Base-by-base conservation (phyloP, 2,797 vertebrate species). In the Gila robusta region DNA sequence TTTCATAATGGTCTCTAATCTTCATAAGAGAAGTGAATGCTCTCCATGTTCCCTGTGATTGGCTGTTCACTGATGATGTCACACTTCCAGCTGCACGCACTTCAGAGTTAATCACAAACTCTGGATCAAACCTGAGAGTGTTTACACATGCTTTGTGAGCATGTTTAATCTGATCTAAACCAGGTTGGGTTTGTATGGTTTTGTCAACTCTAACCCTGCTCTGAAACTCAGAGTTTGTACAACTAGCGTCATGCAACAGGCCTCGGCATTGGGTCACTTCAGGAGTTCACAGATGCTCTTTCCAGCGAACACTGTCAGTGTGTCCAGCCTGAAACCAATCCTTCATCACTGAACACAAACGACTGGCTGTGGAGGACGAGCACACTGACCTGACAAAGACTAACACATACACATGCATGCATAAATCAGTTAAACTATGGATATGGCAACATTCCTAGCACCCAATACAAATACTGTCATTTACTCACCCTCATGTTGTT, bases 361-460 rank as follows among this genome's bases (percentile, higher is more conserved):
- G n/a, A 0, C 16, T 6, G 44, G 3, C 12, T 28, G 70, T 6
- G 16, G n/a, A 49, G 8, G 44, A 49, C 2, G 16, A 21, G 1
- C 17, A 52, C 44, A 12, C 26, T 32, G 8, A 12, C 5, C 26
- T 11, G n/a, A 44, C 39, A 9, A 5, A 28, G 16, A 71, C 39
- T 14, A n/a, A 3, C 14, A 39, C 41, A 16, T 1, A 12, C 2
- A 7, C n/a, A 26, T 1, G 0, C 14, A 12, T 2, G 5, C 5
- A 2, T 26, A 26, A 62, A 62, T 26, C 23, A n/a, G 11, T 26
- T 26, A 1, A 59, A 59, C n/a, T 10, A 2, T 16, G 59, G 59
- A 64, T 28, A 2, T 5, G 10, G n/a, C 4, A 26, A 26, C 59
- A 56, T 56, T 21, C 21, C 21, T 56, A 7, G 21, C 54, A 56